Percentiles rank a stretch among this genome's conserved stretches.
phyloP scores from a whole-genome alignment of 1,140 invertebrate species.

The Procambarus virginalis region DNA sequence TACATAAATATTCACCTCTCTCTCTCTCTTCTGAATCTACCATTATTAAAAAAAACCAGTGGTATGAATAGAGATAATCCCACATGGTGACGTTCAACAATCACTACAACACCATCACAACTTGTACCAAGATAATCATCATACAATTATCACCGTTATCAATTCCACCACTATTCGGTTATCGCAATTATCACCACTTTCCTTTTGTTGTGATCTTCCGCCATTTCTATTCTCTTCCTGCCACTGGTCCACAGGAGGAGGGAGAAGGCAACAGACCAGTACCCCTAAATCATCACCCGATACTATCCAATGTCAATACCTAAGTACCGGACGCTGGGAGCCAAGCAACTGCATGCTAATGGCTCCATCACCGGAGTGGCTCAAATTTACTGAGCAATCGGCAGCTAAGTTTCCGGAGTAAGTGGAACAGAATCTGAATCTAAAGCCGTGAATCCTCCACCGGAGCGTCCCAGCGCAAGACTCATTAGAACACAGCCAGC shows the following conservation, averaged over 20 bases:
- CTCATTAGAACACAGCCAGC: background rate
- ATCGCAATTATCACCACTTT: background rate
- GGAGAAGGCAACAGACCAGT: background rate
- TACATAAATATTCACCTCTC: too few relatives aligned
- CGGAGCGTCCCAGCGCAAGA: background rate
- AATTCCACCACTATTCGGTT: too few relatives aligned
- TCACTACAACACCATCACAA: too few relatives aligned
- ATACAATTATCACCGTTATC: too few relatives aligned
- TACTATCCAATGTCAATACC: background rate
- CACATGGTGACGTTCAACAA: too few relatives aligned
- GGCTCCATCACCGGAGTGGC: background rate
- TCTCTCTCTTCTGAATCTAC: too few relatives aligned
- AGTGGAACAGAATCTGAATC: background rate
- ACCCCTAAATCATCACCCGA: background rate
- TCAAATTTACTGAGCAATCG: background rate
- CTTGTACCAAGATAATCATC: too few relatives aligned
- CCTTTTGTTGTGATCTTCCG: background rate
- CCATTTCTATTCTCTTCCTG: background rate
- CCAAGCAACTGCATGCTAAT: slow-evolving; percentile 8
- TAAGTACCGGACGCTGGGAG: background rate
- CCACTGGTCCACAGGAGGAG: background rate
- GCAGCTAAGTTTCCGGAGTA: background rate
- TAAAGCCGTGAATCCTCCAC: background rate
- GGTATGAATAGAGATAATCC: too few relatives aligned
- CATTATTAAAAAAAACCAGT: too few relatives aligned